Base-by-base conservation (phyloP, 53 echinoderm and acorn worm species). In the Apostichopus leukothele region DNA sequence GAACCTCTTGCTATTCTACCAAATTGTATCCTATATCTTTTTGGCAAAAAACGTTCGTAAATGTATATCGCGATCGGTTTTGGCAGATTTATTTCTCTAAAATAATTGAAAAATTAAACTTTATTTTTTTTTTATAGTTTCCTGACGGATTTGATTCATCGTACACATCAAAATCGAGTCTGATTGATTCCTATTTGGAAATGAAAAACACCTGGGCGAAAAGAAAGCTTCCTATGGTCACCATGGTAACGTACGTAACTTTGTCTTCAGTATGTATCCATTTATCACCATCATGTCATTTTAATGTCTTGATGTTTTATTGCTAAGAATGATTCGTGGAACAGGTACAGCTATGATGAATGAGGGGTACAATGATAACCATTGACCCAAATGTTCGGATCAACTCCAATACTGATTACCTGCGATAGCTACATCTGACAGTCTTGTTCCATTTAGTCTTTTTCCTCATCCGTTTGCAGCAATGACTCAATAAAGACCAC, bases 121-220 rank as follows among this genome's bases (percentile, higher is more conserved):
- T 0, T 1, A 1, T 2, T 39, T 39, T 3, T 39, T 39, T 16
- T 63, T 16, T 16, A 63, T 16, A 4, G 63, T 63, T 63, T 63
- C 53, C 19, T 79, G 79, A 79, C 79, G 79, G 13, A 52, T 52
- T 77, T 79, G 79, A 79, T 79, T 79, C 79, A 79, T 79, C 51
- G 52, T 9, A 51, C 50, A 79, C 52, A 79, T 79, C 53, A 53
- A 79, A 79, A 52, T 19, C 51, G 39, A 79, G 51, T 51, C 53
- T 79, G 18, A 51, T 51, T 53, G 18, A 51, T 52, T 53, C 51
- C 54, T 39, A 52, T 79, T 9, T 52, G 39, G 53, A 79, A 79
- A 79, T 79, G 79, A 51, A 51, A 79, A 79, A 51, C 79, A 79
- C 53, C 79, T 79, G 79, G 39, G 1, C 79, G 51, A 79, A 53